Evolutionary conservation across 2,113 vertebrate species (phyloP).

Genomic region (Percina caprodes): DNA sequence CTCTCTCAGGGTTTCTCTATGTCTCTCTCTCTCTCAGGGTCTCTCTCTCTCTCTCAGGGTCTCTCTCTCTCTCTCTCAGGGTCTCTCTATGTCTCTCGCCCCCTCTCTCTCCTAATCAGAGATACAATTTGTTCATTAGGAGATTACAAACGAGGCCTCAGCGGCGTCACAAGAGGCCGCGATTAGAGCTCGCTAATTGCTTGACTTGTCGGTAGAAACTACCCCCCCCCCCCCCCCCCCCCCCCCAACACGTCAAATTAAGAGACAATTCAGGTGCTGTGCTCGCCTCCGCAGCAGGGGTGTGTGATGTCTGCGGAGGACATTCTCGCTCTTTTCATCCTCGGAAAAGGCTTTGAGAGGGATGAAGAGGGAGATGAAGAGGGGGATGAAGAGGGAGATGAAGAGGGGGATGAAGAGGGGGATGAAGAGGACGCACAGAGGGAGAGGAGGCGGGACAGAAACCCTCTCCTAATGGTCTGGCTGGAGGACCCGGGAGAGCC

Average conservation of each 20-base stretch:
- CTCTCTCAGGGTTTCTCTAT: not conserved
- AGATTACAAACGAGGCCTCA: constrained; percentile 94
- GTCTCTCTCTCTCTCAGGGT: not conserved
- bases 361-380: no score
- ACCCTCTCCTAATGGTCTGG: constrained; percentile 93
- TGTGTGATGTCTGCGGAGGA: not conserved
- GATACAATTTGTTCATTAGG: constrained; percentile 97
- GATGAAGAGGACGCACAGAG: constrained; percentile 68
- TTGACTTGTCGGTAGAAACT: constrained; percentile 79
- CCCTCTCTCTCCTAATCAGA: constrained; percentile 88
- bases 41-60: not conserved
- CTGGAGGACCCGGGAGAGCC: constrained; percentile 92
- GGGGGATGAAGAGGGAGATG: no score
- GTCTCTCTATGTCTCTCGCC: constrained; percentile 7
- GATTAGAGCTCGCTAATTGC: constrained; percentile 94
- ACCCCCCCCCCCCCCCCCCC: not conserved
- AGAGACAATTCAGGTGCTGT: constrained; percentile 68
- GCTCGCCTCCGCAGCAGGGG: constrained; percentile 37
- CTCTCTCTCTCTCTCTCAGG: constrained; percentile 6
- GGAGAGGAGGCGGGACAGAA: constrained; percentile 37
- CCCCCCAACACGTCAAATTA: constrained; percentile 67
- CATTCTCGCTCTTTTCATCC: not conserved
- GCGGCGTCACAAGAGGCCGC: constrained; percentile 88
- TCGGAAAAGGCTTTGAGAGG: not conserved
- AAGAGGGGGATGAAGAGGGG: constrained; percentile 64